Evolutionary conservation across 2,888 invertebrate genomes (phyloP).

Genomic region (Phyto melanocephala): DNA sequence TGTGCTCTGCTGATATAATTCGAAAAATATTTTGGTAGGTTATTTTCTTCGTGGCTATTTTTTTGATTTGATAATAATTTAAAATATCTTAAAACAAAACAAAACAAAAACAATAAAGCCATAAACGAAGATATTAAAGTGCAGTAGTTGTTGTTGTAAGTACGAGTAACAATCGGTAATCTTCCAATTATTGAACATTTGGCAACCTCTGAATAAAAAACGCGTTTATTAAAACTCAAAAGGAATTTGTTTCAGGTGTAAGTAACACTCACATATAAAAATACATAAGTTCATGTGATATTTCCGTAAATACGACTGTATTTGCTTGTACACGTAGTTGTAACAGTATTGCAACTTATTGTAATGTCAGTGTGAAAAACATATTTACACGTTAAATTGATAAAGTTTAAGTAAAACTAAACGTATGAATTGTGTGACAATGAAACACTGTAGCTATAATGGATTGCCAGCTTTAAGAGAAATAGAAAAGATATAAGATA

Average conservation of each 20-base stretch:
- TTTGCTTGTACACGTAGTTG: not conserved
- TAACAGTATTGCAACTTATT: constrained; percentile 9
- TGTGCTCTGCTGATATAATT: no score
- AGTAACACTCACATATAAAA: not conserved
- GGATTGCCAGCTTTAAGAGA: constrained; percentile 18
- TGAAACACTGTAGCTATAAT: not conserved
- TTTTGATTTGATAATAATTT: no score
- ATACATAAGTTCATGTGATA: not conserved
- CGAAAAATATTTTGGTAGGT: no score
- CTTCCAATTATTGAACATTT: constrained; percentile 61
- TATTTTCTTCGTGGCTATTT: no score
- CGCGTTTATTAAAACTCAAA: constrained; percentile 57
- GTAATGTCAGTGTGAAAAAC: constrained; percentile 2
- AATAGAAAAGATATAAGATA: no score
- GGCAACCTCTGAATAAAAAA: constrained; percentile 47
- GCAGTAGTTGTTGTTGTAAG: not conserved
- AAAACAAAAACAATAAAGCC: no score
- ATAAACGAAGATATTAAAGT: no score
- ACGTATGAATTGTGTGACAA: constrained; percentile 12
- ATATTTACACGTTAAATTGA: constrained; percentile 43
- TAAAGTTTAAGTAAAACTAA: constrained; percentile 29
- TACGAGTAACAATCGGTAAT: constrained; percentile 36
- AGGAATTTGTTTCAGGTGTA: constrained; percentile 5
- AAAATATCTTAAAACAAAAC: no score
- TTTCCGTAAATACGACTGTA: not conserved